Conservation (phyloP, 2,797 vertebrate species). For the Acridotheres tristis region DNA sequence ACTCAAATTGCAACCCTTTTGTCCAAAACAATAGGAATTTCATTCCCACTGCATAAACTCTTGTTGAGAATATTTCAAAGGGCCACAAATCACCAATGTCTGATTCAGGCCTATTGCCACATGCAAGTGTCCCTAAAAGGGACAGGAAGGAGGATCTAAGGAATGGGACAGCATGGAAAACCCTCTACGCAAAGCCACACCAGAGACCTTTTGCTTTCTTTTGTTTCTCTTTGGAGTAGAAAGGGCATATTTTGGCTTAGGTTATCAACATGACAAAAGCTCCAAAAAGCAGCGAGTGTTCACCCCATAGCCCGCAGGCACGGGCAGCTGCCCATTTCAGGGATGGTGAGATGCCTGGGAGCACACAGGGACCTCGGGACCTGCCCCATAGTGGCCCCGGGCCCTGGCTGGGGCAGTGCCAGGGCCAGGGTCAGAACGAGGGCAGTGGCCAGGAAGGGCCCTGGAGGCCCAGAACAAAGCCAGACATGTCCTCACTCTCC, state of each 20-base stretch:
- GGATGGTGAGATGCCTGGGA: neutral
- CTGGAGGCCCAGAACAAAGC: rapidly evolving
- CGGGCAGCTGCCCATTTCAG: neutral
- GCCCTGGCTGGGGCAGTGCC: neutral
- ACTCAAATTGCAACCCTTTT: neutral
- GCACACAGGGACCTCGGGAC: neutral
- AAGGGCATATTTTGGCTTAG: neutral
- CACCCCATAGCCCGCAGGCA: rapidly evolving
- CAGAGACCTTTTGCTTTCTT: neutral
- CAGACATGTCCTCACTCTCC: neutral
- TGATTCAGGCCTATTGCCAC: neutral
- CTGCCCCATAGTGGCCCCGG: rapidly evolving
- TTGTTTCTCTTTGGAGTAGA: neutral
- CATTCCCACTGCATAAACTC: neutral
- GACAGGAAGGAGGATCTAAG: neutral
- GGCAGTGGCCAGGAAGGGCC: rapidly evolving
- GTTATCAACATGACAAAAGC: neutral
- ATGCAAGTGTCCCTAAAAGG: neutral
- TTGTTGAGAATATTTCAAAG: neutral
- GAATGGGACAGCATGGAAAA: neutral
- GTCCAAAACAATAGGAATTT: neutral
- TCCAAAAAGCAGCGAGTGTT: neutral
- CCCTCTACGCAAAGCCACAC: neutral
- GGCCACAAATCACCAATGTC: neutral
- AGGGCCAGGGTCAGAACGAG: neutral